Percentiles rank a stretch among this genome's conserved stretches.
Evolutionary conservation across 1,140 invertebrate species (phyloP).

Genomic region (Armadillidium nasatum): DNA sequence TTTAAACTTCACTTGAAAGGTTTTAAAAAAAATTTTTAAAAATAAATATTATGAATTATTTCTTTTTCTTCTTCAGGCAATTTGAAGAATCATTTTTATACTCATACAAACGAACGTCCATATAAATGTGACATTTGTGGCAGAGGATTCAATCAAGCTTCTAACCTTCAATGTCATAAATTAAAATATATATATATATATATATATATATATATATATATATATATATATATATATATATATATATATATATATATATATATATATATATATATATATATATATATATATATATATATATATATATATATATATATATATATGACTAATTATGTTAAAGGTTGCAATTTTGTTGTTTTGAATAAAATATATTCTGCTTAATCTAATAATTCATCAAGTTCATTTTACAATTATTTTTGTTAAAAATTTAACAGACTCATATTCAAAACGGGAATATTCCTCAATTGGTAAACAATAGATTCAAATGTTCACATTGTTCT

Average conservation of each 20-base stretch:
- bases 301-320: no score
- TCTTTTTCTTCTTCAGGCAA: slow-evolving; percentile 62
- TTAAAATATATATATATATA: no score
- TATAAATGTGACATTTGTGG: slow-evolving; percentile 97
- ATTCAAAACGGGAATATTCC: slow-evolving; percentile 54
- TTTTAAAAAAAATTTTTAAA: no score
- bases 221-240: not conserved
- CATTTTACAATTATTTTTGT: not conserved
- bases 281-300: no score
- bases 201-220: not conserved
- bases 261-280: no score
- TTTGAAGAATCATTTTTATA: slow-evolving; percentile 91
- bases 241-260: no score
- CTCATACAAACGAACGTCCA: slow-evolving; percentile 94
- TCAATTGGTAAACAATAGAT: slow-evolving; percentile 29
- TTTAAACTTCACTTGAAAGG: no score
- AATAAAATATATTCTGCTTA: no score
- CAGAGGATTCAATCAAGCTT: slow-evolving; percentile 92
- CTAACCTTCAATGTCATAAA: slow-evolving; percentile 81
- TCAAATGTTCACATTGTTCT: slow-evolving; percentile 56
- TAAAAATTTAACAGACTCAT: slow-evolving; percentile 51
- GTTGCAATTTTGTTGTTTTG: no score
- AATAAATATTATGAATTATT: slow-evolving; percentile 28
- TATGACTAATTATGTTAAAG: no score
- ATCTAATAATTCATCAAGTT: no score